Conservation (phyloP, 2,797 vertebrate species). For the Alcedo atthis region DNA sequence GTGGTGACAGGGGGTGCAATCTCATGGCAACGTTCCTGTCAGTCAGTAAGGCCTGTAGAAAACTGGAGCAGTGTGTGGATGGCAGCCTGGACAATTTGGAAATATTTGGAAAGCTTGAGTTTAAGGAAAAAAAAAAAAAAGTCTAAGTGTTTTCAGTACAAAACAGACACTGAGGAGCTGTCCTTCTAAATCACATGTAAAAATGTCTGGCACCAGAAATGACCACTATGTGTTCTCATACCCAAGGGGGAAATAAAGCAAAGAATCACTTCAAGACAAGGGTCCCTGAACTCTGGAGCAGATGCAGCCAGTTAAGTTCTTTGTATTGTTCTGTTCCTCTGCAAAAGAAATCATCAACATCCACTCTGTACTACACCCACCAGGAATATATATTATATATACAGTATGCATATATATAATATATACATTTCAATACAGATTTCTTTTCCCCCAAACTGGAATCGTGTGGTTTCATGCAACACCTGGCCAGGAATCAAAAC, state of each 20-base stretch:
- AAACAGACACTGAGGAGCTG: constrained; percentile 64
- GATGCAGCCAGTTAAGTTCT: constrained; percentile 19
- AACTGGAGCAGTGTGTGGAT: constrained; percentile 21
- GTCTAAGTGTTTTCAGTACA: constrained; percentile 49
- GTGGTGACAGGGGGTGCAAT: background rate
- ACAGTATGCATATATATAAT: constrained; percentile 10
- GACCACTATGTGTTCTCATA: constrained; percentile 49
- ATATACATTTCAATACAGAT: background rate
- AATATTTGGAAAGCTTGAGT: constrained; percentile 52
- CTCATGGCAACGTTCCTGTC: constrained; percentile 66
- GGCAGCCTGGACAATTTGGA: constrained; percentile 59
- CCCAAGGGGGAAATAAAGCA: background rate
- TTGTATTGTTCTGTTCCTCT: constrained; percentile 20
- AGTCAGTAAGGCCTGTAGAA: constrained; percentile 70
- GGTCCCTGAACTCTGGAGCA: constrained; percentile 52
- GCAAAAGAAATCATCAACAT: constrained; percentile 7
- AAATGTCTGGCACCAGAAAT: constrained; percentile 70
- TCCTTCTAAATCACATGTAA: constrained; percentile 38
- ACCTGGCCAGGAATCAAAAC: constrained; percentile 35
- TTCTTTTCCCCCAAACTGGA: constrained; percentile 43
- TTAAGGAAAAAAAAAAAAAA: constrained; percentile 40
- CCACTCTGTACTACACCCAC: background rate
- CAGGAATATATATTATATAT: constrained; percentile 56
- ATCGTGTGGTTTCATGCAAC: constrained; percentile 55
- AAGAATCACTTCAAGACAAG: constrained; percentile 42